Evolutionary conservation across 2,888 invertebrate species (phyloP).

Genomic region (Xiphydria camelus): DNA sequence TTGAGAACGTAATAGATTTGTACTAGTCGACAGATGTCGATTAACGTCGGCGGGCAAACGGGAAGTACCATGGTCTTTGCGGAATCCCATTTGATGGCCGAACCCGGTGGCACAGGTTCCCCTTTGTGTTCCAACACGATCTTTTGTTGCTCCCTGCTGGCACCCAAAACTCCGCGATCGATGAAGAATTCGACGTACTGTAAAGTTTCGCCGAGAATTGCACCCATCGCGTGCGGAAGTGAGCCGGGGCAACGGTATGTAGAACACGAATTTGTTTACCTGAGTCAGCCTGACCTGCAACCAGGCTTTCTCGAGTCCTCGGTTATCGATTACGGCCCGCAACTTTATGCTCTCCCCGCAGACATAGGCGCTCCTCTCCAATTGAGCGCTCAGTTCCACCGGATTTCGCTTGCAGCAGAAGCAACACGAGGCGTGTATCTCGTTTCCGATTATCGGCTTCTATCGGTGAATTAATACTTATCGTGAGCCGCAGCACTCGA

Average conservation of each 20-base stretch:
- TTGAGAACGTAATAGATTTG: conserved; percentile 75
- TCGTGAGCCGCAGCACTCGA: not conserved
- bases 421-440: conserved; percentile 69
- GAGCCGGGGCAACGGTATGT: too few relatives aligned
- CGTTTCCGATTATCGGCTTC: conserved; percentile 69
- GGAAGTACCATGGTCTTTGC: conserved; percentile 70
- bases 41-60: conserved; percentile 74
- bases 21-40: conserved; percentile 72
- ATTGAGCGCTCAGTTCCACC: conserved; percentile 67
- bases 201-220: too few relatives aligned
- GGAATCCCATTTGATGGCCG: conserved; percentile 69
- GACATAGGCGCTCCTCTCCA: conserved; percentile 76
- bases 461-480: conserved; percentile 34
- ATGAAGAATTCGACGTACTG: conserved; percentile 78
- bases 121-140: conserved; percentile 73
- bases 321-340: conserved; percentile 73
- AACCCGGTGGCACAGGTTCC: conserved; percentile 66
- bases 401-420: conserved; percentile 74
- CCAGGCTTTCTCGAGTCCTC: conserved; percentile 64
- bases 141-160: conserved; percentile 71
- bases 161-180: conserved; percentile 73
- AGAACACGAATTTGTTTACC: conserved; percentile 36
- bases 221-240: too few relatives aligned
- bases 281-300: conserved; percentile 65
- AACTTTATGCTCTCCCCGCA: conserved; percentile 73